Evolutionary conservation across 2,113 vertebrate genomes (phyloP).

Genomic region (Etheostoma cragini): DNA sequence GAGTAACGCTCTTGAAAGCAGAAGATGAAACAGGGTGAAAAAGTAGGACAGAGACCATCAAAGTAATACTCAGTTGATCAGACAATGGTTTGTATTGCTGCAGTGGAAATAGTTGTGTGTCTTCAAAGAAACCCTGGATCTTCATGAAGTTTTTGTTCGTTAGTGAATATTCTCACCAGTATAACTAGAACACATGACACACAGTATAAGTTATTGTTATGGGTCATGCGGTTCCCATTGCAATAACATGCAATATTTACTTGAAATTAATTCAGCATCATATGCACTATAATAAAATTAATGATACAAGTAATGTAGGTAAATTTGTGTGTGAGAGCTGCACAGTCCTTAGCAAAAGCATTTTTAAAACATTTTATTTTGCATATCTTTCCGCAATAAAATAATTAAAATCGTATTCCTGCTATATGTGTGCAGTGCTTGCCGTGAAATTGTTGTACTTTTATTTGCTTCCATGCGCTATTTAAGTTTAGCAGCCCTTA

Average conservation of each 20-base stretch:
- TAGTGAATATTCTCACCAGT: neutral
- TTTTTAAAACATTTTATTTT: too few relatives aligned
- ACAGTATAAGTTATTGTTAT: neutral
- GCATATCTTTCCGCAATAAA: neutral
- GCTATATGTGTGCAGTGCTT: neutral
- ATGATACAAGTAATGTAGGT: neutral
- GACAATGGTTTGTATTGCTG: neutral
- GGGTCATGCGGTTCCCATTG: neutral
- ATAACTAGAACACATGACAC: neutral
- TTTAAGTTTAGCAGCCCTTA: neutral
- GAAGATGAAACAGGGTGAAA: neutral
- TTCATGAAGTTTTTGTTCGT: neutral
- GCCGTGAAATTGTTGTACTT: neutral
- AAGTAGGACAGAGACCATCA: neutral
- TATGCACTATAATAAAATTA: neutral
- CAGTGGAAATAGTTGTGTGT: neutral
- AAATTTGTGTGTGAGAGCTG: neutral
- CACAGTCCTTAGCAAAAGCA: too few relatives aligned
- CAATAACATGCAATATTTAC: neutral
- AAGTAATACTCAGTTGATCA: neutral
- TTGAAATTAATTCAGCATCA: neutral
- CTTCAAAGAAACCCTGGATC: neutral
- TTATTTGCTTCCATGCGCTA: neutral
- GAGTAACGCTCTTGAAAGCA: conserved; percentile 23
- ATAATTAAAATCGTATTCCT: neutral